Percentiles rank a stretch among this genome's conserved stretches.
phyloP scores from a whole-genome alignment of 1,140 invertebrate species.

The Lepidurus apus region DNA sequence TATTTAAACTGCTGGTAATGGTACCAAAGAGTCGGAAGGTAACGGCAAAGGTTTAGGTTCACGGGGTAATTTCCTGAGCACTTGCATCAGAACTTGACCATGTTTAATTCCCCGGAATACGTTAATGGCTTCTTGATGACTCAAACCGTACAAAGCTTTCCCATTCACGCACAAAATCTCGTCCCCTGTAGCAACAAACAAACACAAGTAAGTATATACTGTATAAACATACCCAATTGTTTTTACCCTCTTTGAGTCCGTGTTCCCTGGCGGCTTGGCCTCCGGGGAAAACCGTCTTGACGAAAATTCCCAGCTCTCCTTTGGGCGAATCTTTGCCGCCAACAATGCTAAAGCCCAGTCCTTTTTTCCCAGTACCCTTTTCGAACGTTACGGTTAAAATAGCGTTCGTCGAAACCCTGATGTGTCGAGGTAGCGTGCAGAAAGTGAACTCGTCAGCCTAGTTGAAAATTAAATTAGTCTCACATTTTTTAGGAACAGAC shows the following conservation, averaged over 20 bases:
- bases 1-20: not conserved
- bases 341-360: constrained; percentile 54
- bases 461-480: not conserved
- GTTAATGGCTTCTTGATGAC: constrained; percentile 28
- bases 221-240: not conserved
- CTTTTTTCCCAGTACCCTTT: constrained; percentile 49
- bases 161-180: constrained; percentile 32
- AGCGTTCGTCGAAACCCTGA: constrained; percentile 39
- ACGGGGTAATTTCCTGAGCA: constrained; percentile 30
- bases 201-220: not conserved
- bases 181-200: constrained; percentile 23
- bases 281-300: constrained; percentile 51
- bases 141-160: constrained; percentile 26
- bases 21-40: constrained; percentile 4
- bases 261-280: constrained; percentile 51
- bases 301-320: constrained; percentile 52
- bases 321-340: constrained; percentile 52
- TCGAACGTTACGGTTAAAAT: constrained; percentile 44
- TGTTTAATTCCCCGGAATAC: constrained; percentile 29
- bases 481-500: not conserved
- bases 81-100: constrained; percentile 30
- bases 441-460: constrained; percentile 12
- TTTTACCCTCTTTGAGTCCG: constrained; percentile 49
- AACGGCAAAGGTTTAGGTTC: constrained; percentile 22
- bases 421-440: constrained; percentile 42